Evolutionary conservation across 2,888 invertebrate species (phyloP).

Genomic region (Rhorus exstirpatorius): DNA sequence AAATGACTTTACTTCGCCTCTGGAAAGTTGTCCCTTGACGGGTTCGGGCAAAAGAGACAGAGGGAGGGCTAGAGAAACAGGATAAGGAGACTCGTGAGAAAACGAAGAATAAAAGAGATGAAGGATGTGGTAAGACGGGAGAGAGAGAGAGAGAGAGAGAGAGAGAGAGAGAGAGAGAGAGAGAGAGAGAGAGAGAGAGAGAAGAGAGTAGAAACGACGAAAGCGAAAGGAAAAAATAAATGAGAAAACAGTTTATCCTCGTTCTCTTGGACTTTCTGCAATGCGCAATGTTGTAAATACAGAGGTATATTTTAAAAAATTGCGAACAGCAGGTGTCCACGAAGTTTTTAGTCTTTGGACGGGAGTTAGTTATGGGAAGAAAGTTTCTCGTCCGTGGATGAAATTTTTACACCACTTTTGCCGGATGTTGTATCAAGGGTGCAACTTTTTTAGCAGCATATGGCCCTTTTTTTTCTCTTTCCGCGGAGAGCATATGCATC

Average conservation of each 20-base stretch:
- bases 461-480: too few relatives aligned
- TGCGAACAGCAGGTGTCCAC: conserved; percentile 64
- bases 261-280: conserved; percentile 26
- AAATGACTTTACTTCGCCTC: conserved; percentile 85
- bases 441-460: conserved; percentile 20
- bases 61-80: conserved; percentile 11
- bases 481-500: background rate
- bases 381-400: conserved; percentile 24
- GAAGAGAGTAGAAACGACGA: conserved; percentile 32
- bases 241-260: conserved; percentile 57
- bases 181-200: conserved; percentile 26
- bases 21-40: conserved; percentile 80
- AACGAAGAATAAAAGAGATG: conserved; percentile 41
- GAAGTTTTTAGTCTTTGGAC: conserved; percentile 40
- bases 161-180: conserved; percentile 31
- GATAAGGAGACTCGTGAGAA: conserved; percentile 33
- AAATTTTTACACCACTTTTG: conserved; percentile 36
- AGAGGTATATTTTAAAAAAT: conserved; percentile 52
- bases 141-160: background rate
- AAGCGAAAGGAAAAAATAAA: conserved; percentile 36
- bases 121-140: too few relatives aligned
- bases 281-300: conserved; percentile 52
- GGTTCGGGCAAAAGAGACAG: conserved; percentile 62
- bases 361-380: conserved; percentile 29
- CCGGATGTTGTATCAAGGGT: conserved; percentile 1